Conservation (phyloP, 2,113 vertebrate species). For the Odontesthes bonariensis region DNA sequence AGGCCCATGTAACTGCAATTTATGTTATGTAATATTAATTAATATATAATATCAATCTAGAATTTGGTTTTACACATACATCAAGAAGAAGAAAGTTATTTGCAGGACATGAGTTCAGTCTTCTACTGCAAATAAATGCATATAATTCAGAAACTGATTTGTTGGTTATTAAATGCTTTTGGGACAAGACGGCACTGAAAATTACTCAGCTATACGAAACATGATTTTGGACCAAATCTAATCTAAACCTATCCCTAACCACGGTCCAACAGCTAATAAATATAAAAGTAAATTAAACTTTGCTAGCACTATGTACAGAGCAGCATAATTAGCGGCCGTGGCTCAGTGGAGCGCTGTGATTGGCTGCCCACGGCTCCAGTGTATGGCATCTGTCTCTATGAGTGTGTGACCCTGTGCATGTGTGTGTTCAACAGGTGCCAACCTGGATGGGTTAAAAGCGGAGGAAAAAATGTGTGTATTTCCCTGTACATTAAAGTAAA, state of each 20-base stretch:
- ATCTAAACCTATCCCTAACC: neutral
- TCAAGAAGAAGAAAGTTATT: neutral
- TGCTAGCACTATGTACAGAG: neutral
- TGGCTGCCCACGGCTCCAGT: too few relatives aligned
- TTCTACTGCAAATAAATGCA: neutral
- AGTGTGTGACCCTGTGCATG: too few relatives aligned
- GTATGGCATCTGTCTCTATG: too few relatives aligned
- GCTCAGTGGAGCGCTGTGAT: too few relatives aligned
- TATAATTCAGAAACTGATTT: too few relatives aligned
- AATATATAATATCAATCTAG: neutral
- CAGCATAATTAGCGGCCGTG: too few relatives aligned
- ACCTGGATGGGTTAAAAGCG: too few relatives aligned
- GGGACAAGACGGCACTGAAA: neutral
- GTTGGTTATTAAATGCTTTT: too few relatives aligned
- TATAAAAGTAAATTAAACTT: neutral
- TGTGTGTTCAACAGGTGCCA: too few relatives aligned
- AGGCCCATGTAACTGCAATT: neutral
- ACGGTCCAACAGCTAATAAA: neutral
- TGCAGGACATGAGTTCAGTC: neutral
- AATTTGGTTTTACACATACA: neutral
- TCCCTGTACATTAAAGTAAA: too few relatives aligned
- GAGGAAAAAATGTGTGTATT: too few relatives aligned
- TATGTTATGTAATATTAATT: neutral
- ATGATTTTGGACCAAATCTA: neutral
- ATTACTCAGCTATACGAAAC: neutral